A percentile compares a stretch with the other conserved stretches of the same genome.
These are phyloP conservation scores for Drosophila micromelanica DNA, from an alignment of 1,140 invertebrate species.

Conservation along the genomic window DNA sequence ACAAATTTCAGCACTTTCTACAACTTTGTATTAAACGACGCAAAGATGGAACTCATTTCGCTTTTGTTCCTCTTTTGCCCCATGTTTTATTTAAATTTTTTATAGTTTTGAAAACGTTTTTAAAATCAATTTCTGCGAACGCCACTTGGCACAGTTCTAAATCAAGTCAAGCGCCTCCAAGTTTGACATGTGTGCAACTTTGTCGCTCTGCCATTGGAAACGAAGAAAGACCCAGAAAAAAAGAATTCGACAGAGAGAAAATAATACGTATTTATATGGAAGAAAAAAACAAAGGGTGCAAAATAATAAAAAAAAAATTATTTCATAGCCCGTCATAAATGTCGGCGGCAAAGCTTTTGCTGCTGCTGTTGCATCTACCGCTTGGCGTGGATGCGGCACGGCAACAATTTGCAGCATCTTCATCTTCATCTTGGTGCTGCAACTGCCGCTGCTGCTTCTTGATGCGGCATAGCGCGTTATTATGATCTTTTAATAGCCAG, in stretches of 20 bases:
- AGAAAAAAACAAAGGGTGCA: slow-evolving; percentile 24
- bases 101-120: slow-evolving; percentile 77
- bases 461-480: slow-evolving; percentile 60
- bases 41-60: slow-evolving; percentile 10
- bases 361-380: slow-evolving; percentile 17
- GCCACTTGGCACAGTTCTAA: slow-evolving; percentile 79
- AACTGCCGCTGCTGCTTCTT: slow-evolving; percentile 18
- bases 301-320: slow-evolving; percentile 38
- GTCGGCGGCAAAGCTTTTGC: slow-evolving; percentile 67
- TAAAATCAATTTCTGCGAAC: slow-evolving; percentile 80
- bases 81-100: slow-evolving; percentile 38
- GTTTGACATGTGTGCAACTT: slow-evolving; percentile 79
- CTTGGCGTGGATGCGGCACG: not conserved
- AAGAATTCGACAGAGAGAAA: slow-evolving; percentile 2
- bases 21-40: slow-evolving; percentile 32
- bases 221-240: not conserved
- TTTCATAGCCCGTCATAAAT: slow-evolving; percentile 82
- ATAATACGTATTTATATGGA: slow-evolving; percentile 51
- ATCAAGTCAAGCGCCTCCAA: slow-evolving; percentile 76
- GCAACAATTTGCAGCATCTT: slow-evolving; percentile 77
- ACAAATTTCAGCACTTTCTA: not conserved
- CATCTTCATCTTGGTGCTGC: slow-evolving; percentile 43
- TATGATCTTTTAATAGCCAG: slow-evolving; percentile 84
- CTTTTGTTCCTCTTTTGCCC: not conserved
- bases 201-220: slow-evolving; percentile 44